Base-by-base conservation (phyloP, 2,888 invertebrate genomes). In the Tachina fera region DNA sequence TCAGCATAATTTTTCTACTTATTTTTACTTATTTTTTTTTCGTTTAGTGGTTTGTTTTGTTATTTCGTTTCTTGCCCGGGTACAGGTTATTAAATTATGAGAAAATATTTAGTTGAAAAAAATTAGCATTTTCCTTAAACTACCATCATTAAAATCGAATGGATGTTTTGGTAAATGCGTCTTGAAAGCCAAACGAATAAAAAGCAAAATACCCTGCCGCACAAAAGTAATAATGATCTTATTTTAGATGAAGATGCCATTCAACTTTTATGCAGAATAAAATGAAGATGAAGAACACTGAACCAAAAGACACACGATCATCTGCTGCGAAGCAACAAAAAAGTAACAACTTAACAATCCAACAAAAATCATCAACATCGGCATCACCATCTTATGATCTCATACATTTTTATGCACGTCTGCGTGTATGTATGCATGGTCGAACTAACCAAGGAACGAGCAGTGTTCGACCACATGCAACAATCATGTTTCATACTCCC, bases 51-150 rank as follows among this genome's bases (percentile, higher is more conserved):
- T 31, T 31, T 31, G 31, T 31, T 31, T 31, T 31, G 6, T 31
- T 31, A 31, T 31, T 31, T 31, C 31, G 31, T 31, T 31, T 6
- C 31, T 31, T 31, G 31, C 11, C 19, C 10, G 22, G 16, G 65
- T 71, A 76, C 84, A 80, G 75, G 76, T 84, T 84, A 76, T 84
- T 76, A 84, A 80, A 84, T 76, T 84, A 84, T 84, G 84, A 84
- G 84, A 84, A 84, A 84, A 84, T 84, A 84, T 80, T 84, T 76
- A 67, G 31, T 80, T 76, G 76, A 72, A 83, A 76, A 22, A 84
- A 82, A 85, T 85, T 82, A 85, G 85, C 85, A 85, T 85, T 85
- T 85, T 82, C 82, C 82, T 85, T 85, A 85, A 82, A 85, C 78
- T 78, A 75, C 85, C 82, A 85, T 85, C 85, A 85, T 85, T 85